phyloP scores from a whole-genome alignment of 1,140 invertebrate species.

The Diorhabda elongata region DNA sequence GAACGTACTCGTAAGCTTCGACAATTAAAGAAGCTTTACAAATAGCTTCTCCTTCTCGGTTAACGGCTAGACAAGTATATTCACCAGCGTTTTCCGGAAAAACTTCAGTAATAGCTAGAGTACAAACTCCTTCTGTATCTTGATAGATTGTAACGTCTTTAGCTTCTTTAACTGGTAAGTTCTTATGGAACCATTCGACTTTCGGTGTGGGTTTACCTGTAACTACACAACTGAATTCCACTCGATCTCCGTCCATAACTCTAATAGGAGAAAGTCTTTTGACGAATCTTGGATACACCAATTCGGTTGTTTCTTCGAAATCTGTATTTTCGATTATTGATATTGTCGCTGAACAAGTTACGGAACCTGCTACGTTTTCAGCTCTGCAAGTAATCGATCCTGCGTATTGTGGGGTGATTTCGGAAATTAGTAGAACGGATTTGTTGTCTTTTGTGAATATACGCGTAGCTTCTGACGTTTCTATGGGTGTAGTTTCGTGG shows the following conservation, averaged over 20 bases:
- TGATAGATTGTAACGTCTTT: constrained; percentile 75
- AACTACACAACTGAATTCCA: constrained; percentile 71
- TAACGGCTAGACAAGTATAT: constrained; percentile 79
- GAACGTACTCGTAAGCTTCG: constrained; percentile 90
- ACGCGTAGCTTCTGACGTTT: constrained; percentile 60
- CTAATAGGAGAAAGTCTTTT: constrained; percentile 65
- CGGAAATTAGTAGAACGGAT: constrained; percentile 75
- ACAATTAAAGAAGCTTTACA: constrained; percentile 76
- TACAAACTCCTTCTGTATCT: constrained; percentile 73
- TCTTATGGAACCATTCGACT: constrained; percentile 78
- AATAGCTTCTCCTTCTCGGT: constrained; percentile 78
- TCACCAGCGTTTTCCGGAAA: constrained; percentile 90
- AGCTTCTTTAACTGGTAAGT: constrained; percentile 66
- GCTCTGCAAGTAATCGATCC: constrained; percentile 84
- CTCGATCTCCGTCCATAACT: constrained; percentile 91
- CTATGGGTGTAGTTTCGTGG: constrained; percentile 61
- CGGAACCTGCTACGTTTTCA: constrained; percentile 81
- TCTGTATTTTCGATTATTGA: constrained; percentile 59
- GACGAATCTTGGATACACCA: constrained; percentile 71
- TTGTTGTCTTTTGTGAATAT: constrained; percentile 73
- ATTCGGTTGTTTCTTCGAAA: constrained; percentile 58
- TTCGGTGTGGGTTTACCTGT: constrained; percentile 76
- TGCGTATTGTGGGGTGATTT: constrained; percentile 65
- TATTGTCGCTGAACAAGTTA: constrained; percentile 76
- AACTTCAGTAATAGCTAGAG: constrained; percentile 83